Evolutionary conservation across 2,113 vertebrate genomes (phyloP).

Genomic region (Nyctibius bracteatus): DNA sequence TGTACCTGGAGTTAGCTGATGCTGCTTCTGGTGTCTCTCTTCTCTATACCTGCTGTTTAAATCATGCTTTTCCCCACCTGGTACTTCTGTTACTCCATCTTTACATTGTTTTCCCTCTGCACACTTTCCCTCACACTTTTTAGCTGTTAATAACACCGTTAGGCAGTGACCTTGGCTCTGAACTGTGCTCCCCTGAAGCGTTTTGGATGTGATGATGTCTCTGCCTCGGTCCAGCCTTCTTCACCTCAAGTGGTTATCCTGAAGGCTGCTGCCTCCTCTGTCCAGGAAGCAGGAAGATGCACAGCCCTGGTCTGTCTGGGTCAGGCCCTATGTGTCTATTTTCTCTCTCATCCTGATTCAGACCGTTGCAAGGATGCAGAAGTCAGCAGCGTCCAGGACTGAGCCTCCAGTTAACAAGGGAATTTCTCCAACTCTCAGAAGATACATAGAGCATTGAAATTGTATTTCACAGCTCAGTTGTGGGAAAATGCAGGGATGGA

Average conservation of each 20-base stretch:
- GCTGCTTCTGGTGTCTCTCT: neutral
- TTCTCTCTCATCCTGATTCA: neutral
- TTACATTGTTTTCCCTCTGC: neutral
- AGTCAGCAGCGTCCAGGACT: too few species aligned
- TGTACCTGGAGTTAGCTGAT: neutral
- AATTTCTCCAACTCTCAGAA: neutral
- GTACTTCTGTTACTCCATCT: neutral
- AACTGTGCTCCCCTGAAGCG: neutral
- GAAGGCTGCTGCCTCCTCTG: neutral
- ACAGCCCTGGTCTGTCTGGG: neutral
- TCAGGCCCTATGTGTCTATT: neutral
- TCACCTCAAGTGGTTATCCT: neutral
- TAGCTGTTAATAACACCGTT: neutral
- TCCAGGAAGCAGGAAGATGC: neutral
- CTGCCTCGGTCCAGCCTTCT: neutral
- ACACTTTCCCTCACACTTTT: neutral
- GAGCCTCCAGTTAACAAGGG: neutral
- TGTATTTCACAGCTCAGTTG: neutral
- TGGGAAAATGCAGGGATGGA: neutral
- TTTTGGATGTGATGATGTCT: neutral
- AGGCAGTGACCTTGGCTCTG: neutral
- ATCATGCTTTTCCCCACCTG: neutral
- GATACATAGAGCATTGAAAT: neutral
- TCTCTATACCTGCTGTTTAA: neutral
- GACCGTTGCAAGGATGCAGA: neutral